These are phyloP conservation scores for Malthinus seriepunctatus DNA, from an alignment of 2,888 invertebrate species.

Conservation along the genomic window DNA sequence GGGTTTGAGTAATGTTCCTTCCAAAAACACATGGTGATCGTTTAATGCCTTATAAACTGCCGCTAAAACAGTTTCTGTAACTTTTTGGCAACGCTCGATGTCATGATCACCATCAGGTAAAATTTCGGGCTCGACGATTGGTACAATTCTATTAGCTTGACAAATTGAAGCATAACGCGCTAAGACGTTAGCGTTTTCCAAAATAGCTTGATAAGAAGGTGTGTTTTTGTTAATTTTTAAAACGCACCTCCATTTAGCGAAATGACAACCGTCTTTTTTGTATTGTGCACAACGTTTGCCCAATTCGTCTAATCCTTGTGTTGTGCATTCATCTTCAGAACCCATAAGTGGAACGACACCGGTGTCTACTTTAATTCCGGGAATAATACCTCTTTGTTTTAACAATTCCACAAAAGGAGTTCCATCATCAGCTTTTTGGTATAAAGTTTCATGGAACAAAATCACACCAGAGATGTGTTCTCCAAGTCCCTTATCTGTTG, in stretches of 20 bases:
- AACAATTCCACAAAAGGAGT: slow-evolving; percentile 59
- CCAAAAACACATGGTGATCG: slow-evolving; percentile 94
- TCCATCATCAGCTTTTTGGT: slow-evolving; percentile 65
- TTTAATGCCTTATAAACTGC: slow-evolving; percentile 92
- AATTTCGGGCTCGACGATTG: slow-evolving; percentile 70
- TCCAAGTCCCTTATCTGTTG: slow-evolving; percentile 53
- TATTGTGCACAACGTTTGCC: slow-evolving; percentile 64
- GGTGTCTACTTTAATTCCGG: slow-evolving; percentile 67
- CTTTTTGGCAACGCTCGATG: slow-evolving; percentile 62
- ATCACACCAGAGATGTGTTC: slow-evolving; percentile 68
- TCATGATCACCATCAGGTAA: slow-evolving; percentile 63
- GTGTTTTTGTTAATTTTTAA: slow-evolving; percentile 60
- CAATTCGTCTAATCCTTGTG: slow-evolving; percentile 76
- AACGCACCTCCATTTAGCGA: slow-evolving; percentile 68
- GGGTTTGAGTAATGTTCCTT: slow-evolving; percentile 96
- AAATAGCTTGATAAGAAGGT: slow-evolving; percentile 61
- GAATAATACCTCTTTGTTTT: slow-evolving; percentile 58
- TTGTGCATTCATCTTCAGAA: slow-evolving; percentile 81
- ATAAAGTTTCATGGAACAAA: slow-evolving; percentile 68
- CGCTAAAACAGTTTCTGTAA: slow-evolving; percentile 89
- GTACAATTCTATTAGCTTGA: slow-evolving; percentile 65
- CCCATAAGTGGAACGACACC: slow-evolving; percentile 66
- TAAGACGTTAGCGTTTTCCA: slow-evolving; percentile 64
- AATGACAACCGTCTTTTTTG: slow-evolving; percentile 65
- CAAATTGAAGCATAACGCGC: slow-evolving; percentile 67